phyloP scores from a whole-genome alignment of 2,113 vertebrate species.

The Clarias gariepinus region DNA sequence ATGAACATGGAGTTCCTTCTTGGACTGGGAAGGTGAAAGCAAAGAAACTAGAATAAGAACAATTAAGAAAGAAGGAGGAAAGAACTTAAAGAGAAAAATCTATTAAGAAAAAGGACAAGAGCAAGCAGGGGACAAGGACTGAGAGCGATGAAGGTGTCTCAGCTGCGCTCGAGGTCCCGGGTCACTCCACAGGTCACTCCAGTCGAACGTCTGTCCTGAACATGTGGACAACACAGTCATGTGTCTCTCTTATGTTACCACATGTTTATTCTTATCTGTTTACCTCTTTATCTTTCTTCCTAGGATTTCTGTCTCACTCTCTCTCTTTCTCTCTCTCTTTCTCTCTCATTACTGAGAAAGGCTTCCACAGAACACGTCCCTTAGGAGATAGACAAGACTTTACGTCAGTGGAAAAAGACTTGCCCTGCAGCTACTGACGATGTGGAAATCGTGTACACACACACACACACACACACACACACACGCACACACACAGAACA shows the following conservation, averaged over 20 bases:
- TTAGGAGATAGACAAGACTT: background rate
- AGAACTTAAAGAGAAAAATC: background rate
- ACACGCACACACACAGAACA: background rate
- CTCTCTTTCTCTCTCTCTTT: background rate
- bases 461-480: background rate
- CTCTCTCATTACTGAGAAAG: background rate
- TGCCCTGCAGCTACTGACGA: conserved; percentile 26
- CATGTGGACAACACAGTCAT: background rate
- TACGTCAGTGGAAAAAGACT: conserved; percentile 47
- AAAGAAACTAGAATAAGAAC: background rate
- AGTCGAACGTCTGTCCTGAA: background rate
- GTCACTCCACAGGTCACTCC: background rate
- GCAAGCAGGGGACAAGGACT: background rate
- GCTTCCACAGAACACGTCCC: background rate
- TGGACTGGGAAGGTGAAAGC: background rate
- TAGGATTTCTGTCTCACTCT: background rate
- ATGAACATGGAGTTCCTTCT: background rate
- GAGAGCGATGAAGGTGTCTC: background rate
- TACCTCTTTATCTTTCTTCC: background rate
- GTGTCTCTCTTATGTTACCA: background rate
- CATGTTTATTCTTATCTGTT: background rate
- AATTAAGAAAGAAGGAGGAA: too few relatives aligned
- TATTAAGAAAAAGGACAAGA: background rate
- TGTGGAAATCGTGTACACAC: background rate
- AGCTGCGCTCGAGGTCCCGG: background rate